These are phyloP conservation scores for Myripristis jacobus DNA, from an alignment of 2,797 vertebrate species.

Conservation along the genomic window DNA sequence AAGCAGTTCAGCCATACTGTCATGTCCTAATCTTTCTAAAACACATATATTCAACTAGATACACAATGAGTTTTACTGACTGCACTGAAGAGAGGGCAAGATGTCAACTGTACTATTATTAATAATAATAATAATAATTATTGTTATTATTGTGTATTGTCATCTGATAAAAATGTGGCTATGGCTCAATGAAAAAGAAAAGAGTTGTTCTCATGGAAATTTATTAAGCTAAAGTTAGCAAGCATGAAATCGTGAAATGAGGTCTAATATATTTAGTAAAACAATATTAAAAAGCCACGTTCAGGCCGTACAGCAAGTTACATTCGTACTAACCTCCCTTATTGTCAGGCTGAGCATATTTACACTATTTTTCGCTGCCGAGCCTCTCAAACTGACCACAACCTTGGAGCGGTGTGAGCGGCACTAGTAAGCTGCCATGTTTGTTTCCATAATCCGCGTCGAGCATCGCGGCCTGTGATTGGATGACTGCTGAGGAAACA, in stretches of 20 bases:
- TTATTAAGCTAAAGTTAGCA: no score
- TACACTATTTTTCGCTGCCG: not conserved
- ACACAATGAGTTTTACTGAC: not conserved
- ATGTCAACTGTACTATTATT: no score
- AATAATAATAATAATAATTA: no score
- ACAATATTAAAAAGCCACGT: not conserved
- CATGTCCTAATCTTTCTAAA: not conserved
- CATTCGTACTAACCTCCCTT: slow-evolving; percentile 85
- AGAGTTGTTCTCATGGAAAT: no score
- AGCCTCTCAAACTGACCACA: slow-evolving; percentile 29
- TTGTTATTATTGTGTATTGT: no score
- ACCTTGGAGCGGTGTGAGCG: slow-evolving; percentile 27
- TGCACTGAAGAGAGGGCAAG: not conserved
- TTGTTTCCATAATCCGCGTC: slow-evolving; percentile 33
- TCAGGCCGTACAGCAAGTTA: rapidly evolving
- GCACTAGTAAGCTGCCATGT: slow-evolving; percentile 85
- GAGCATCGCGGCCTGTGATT: slow-evolving; percentile 80
- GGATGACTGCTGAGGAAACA: slow-evolving; percentile 44
- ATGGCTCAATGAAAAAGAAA: no score
- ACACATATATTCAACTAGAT: not conserved
- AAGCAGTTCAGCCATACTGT: no score
- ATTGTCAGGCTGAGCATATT: slow-evolving; percentile 88
- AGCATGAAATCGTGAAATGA: no score
- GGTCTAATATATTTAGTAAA: not conserved
- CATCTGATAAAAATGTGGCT: no score